A percentile compares a stretch with the other conserved stretches of the same genome.
phyloP scores from a whole-genome alignment of 2,888 invertebrate species.

The Danaus chrysippus region DNA sequence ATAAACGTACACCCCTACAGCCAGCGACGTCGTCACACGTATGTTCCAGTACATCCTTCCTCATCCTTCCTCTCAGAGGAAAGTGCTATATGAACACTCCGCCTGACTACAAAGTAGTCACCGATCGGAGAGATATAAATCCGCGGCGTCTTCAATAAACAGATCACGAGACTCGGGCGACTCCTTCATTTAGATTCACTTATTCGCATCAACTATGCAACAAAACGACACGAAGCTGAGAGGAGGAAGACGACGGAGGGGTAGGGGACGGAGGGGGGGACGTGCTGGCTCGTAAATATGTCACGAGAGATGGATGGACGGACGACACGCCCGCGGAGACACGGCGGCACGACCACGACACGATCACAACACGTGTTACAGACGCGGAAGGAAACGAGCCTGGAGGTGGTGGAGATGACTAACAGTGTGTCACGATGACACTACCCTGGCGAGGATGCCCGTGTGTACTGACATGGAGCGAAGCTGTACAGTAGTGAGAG shows the following conservation, averaged over 20 bases:
- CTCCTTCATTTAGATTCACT: slow-evolving; percentile 62
- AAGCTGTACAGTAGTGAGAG: no score
- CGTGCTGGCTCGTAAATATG: slow-evolving; percentile 55
- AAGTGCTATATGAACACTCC: background rate
- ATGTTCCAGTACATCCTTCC: background rate
- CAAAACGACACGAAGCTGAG: slow-evolving; percentile 35
- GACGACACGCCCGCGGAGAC: slow-evolving; percentile 39
- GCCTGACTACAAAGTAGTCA: slow-evolving; percentile 8
- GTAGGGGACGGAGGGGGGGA: slow-evolving; percentile 25
- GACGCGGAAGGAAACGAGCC: background rate
- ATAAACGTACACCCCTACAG: background rate
- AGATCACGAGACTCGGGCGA: slow-evolving; percentile 31
- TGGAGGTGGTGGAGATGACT: no score
- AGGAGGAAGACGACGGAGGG: slow-evolving; percentile 22
- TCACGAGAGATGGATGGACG: slow-evolving; percentile 53
- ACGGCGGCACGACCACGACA: slow-evolving; percentile 14
- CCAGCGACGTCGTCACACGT: background rate
- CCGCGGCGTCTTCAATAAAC: slow-evolving; percentile 31
- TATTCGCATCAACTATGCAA: slow-evolving; percentile 54
- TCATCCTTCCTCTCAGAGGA: background rate
- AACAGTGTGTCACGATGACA: no score
- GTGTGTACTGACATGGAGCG: no score
- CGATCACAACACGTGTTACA: background rate
- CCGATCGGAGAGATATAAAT: slow-evolving; percentile 33
- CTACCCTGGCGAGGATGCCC: no score